Evolutionary conservation across 1,140 invertebrate species (phyloP).

Genomic region (Homarus americanus): DNA sequence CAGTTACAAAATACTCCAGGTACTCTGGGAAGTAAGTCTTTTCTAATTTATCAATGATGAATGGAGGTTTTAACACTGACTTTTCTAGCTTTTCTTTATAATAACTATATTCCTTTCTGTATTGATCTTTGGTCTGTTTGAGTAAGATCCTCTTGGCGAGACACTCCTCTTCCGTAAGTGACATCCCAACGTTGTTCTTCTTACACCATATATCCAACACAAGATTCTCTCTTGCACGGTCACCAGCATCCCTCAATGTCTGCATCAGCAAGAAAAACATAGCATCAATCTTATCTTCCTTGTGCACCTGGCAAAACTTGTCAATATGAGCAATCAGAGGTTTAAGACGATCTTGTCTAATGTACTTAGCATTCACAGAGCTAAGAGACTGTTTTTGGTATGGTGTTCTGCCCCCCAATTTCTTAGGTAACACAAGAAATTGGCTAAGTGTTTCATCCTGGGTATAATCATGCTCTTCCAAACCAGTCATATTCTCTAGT

Average conservation of each 20-base stretch:
- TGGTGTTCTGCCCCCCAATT: constrained; percentile 42
- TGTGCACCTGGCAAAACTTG: constrained; percentile 57
- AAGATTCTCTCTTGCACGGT: constrained; percentile 42
- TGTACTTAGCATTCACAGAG: constrained; percentile 57
- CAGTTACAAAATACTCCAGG: constrained; percentile 56
- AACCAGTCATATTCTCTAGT: constrained; percentile 28
- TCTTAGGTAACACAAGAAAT: constrained; percentile 51
- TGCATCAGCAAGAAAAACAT: constrained; percentile 64
- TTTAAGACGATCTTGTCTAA: constrained; percentile 57
- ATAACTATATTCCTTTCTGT: constrained; percentile 60
- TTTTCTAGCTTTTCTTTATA: constrained; percentile 64
- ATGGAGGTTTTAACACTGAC: constrained; percentile 61
- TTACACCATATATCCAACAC: constrained; percentile 47
- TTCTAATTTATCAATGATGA: constrained; percentile 47
- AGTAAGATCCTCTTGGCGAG: constrained; percentile 60
- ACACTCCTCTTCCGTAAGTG: constrained; percentile 60
- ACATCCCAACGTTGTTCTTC: constrained; percentile 33
- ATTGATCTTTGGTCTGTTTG: constrained; percentile 65
- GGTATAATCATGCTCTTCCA: constrained; percentile 63
- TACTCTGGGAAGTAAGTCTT: constrained; percentile 65
- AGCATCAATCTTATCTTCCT: constrained; percentile 59
- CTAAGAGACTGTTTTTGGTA: constrained; percentile 55
- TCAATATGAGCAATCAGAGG: constrained; percentile 64
- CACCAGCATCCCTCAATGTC: constrained; percentile 40
- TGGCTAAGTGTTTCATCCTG: constrained; percentile 45